Base-by-base conservation (phyloP, 2,113 vertebrate species). In the Coptodon bakossiorum region DNA sequence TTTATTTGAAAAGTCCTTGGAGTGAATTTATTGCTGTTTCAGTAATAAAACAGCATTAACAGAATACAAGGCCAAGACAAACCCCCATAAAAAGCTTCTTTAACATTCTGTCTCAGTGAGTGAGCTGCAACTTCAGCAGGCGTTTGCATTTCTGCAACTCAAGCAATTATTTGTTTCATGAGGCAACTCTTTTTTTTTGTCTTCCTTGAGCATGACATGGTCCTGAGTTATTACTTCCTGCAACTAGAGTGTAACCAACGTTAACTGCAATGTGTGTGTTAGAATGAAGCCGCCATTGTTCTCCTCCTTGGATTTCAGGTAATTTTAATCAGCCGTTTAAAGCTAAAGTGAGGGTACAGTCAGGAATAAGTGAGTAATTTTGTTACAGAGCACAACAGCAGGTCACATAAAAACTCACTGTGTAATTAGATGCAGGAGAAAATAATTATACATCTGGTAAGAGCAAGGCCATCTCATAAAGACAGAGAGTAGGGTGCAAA, bases 371-470 rank as follows among this genome's bases (percentile, higher is more conserved):
- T 94, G 92, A 95, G 91, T 95, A 94, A 95, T 94, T 96, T 90
- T 92, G 86, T 83, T 93, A 86, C 84, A 84, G 88, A 90, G 93
- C 90, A 89, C 91, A 92, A 93, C 91, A 82, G 93, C 91, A 87
- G 92, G 93, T 91, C 94, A 86, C 90, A 93, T 92, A 92, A 96
- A 66, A 96, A 93, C 92, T 83, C 85, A 90, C 90, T 82, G 87
- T 90, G 66, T 95, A 97, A 96, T 96, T 95, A 96, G 91, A 95
- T 93, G 81, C 95, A 96, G 93, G 89, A 94, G 95, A 95, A 96
- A 96, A 96, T 94, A 95, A 96, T 94, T 92, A 95, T 81, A 93
- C 93, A 93, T 96, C 95, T 96, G 94, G 94, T 92, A 76, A 86
- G 89, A 92, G 91, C 56, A 34, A 61, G 85, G 90, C 91, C 87